Base-by-base conservation (phyloP, 2,797 vertebrate genomes). In the Phataginus tetradactyla region DNA sequence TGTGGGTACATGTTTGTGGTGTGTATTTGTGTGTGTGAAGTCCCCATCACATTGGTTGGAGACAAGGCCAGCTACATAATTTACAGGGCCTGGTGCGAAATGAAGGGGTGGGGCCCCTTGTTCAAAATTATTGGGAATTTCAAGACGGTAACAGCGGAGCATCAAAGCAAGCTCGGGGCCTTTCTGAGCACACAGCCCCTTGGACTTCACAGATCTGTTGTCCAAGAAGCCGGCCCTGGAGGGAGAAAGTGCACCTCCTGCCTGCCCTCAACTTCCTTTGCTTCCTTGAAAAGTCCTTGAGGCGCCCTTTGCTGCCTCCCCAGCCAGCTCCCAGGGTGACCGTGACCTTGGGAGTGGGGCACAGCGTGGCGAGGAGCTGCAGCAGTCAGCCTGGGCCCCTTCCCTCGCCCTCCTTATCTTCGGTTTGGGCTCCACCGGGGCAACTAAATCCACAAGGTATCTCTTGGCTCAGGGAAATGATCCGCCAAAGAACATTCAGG, bases 141-240 rank as follows among this genome's bases (percentile, higher is more conserved):
- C 51, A 86, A 45, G 87, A 63, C 3, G 57, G 53, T 49, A 12
- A 2, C 2, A 27, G 45, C 5, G n/a, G 49, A 29, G 5, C 25
- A 18, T n/a, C 15, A 55, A 32, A 32, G 21, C 51, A 20, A 34
- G 79, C 32, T 15, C 2, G 1, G 66, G 51, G 66, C 68, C 68
- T 45, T 59, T 53, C 84, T 86, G 91, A 90, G 39, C 0, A 0
- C 9, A 29, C 42, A 15, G 51, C 17, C 51, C n/a, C 8, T 12
- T 18, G 37, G 89, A 57, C 5, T 2, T 57, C 57, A 21, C 5
- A 51, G 7, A 32, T 29, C 1, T 4, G 34, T 4, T 0, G 1
- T 66, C 69, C 13, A 2, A 0, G 9, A 42, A 45, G 37, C 29
- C 0, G 0, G 66, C 7, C 69, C 8, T 1, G 1, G 15, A 4